Percentiles rank a stretch among this genome's conserved stretches.
Conservation (phyloP, 2,797 vertebrate species). For the Lacerta viridis region DNA sequence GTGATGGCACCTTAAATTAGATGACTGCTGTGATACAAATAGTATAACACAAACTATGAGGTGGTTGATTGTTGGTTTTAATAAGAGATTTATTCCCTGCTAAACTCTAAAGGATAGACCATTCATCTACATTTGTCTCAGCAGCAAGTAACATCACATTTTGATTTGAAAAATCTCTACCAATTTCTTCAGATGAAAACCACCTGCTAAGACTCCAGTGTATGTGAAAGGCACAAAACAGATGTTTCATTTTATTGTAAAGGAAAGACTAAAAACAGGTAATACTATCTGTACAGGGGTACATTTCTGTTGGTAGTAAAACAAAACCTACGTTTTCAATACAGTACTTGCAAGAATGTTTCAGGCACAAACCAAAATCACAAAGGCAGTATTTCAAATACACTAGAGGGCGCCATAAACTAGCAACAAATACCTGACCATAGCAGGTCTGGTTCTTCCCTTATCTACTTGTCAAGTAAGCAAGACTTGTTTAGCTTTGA, state of each 20-base stretch:
- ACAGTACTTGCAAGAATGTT: neutral
- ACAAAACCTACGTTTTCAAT: neutral
- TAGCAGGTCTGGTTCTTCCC: neutral
- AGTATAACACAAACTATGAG: neutral
- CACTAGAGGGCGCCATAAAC: slow-evolving; percentile 21
- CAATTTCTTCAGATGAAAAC: neutral
- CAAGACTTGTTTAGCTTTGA: neutral
- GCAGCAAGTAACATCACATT: neutral
- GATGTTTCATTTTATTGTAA: neutral
- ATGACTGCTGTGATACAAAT: neutral
- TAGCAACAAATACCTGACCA: neutral
- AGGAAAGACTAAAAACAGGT: neutral
- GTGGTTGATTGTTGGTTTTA: neutral
- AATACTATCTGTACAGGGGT: neutral
- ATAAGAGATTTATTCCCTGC: neutral
- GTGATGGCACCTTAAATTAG: neutral
- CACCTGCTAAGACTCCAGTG: neutral
- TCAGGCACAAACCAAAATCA: neutral
- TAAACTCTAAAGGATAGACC: neutral
- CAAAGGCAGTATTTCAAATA: slow-evolving; percentile 8
- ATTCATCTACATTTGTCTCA: neutral
- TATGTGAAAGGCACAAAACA: neutral
- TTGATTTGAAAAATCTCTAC: neutral
- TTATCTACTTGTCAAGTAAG: neutral
- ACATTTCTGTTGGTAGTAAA: neutral